Evolutionary conservation across 1,140 invertebrate species (phyloP).

Genomic region (Caenorhabditis briggsae): DNA sequence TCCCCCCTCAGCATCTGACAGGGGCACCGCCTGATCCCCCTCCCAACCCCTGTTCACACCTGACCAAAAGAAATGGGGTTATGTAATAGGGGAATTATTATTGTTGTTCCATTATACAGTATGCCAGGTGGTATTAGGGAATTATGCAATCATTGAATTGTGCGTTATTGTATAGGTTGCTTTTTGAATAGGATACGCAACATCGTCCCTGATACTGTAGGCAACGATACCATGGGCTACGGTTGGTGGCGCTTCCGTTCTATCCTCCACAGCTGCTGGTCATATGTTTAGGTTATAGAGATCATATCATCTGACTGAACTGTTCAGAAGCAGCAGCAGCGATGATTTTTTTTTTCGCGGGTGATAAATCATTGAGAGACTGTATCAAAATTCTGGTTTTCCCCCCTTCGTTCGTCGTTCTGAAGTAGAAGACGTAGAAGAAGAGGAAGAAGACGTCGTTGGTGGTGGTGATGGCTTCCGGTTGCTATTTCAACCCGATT

Average conservation of each 20-base stretch:
- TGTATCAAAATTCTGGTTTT: slow-evolving; percentile 37
- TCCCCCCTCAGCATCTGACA: too few relatives aligned
- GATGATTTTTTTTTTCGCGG: background rate
- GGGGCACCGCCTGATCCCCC: background rate
- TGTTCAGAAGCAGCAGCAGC: background rate
- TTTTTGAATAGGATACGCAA: too few relatives aligned
- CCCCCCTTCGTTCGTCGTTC: too few relatives aligned
- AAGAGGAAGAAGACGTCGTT: too few relatives aligned
- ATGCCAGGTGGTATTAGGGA: background rate
- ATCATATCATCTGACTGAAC: slow-evolving; percentile 8
- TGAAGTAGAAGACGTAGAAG: too few relatives aligned
- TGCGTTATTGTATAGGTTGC: too few relatives aligned
- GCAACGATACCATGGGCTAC: background rate
- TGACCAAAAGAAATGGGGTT: slow-evolving; percentile 1
- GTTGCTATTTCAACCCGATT: background rate
- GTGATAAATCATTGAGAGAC: slow-evolving; percentile 42
- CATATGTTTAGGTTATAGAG: background rate
- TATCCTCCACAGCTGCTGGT: background rate
- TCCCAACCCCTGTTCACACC: slow-evolving; percentile 29
- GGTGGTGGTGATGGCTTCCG: background rate
- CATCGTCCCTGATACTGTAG: too few relatives aligned
- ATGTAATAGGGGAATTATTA: background rate
- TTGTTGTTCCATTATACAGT: background rate
- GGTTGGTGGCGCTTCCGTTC: background rate
- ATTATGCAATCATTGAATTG: slow-evolving; percentile 30